Evolutionary conservation across 2,888 invertebrate species (phyloP).

Genomic region (Drosophila suboccidentalis): DNA sequence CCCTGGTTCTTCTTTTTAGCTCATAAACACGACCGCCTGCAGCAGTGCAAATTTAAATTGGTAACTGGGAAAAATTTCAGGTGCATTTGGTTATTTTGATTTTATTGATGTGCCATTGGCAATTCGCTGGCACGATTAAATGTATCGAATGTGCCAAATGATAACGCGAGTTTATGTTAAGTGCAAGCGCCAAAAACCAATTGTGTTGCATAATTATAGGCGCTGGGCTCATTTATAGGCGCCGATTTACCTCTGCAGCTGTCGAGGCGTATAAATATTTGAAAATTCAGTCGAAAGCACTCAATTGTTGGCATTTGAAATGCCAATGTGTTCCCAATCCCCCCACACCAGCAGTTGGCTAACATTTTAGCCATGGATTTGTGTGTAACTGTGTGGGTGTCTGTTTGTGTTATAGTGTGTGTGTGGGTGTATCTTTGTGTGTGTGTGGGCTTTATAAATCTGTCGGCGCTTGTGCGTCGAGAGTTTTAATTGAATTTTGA

Average conservation of each 20-base stretch:
- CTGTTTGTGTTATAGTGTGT: conserved; percentile 11
- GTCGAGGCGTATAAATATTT: conserved; percentile 48
- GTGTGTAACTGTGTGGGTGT: conserved; percentile 27
- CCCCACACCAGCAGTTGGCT: conserved; percentile 4
- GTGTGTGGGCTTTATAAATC: conserved; percentile 58
- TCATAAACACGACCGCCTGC: conserved; percentile 42
- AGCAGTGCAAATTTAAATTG: conserved; percentile 40
- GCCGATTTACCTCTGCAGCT: conserved; percentile 42
- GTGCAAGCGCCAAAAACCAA: conserved; percentile 47
- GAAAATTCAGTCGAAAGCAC: conserved; percentile 52
- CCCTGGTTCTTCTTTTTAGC: conserved; percentile 5
- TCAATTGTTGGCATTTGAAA: conserved; percentile 54
- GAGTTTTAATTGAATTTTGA: conserved; percentile 80
- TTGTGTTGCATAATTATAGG: conserved; percentile 53
- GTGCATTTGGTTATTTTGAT: conserved; percentile 2
- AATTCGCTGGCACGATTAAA: conserved; percentile 28
- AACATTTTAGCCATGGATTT: conserved; percentile 35
- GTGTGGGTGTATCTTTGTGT: conserved; percentile 31
- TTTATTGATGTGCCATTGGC: conserved; percentile 25
- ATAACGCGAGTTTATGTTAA: conserved; percentile 49
- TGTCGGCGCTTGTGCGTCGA: conserved; percentile 69
- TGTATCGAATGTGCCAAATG: conserved; percentile 45
- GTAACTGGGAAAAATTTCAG: conserved; percentile 29
- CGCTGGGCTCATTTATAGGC: conserved; percentile 35
- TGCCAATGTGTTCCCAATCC: conserved; percentile 6